A percentile compares a stretch with the other conserved stretches of the same genome.
These are phyloP conservation scores for Colaptes auratus DNA, from an alignment of 2,113 vertebrate genomes.

Conservation along the genomic window DNA sequence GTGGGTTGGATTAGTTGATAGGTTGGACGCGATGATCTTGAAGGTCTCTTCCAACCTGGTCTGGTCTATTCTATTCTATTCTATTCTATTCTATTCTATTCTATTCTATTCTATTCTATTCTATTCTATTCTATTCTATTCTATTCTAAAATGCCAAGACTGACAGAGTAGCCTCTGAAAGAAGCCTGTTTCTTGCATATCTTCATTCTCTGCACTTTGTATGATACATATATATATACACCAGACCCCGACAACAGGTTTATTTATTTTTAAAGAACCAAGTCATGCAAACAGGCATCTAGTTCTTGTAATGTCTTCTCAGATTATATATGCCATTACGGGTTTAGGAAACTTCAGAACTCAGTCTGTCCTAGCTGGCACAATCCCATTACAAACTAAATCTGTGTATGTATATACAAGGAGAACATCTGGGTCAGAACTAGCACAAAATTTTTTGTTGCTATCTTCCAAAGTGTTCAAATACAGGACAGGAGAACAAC, in stretches of 20 bases:
- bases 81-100: no score
- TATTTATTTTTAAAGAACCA: not conserved
- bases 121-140: no score
- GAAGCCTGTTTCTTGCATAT: accelerated
- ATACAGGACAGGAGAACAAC: not conserved
- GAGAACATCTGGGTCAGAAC: not conserved
- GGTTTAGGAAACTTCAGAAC: not conserved
- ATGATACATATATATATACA: not conserved
- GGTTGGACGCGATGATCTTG: no score
- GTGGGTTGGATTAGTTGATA: no score
- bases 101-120: no score
- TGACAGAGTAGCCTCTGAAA: not conserved
- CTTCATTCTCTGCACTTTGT: not conserved
- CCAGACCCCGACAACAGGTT: not conserved
- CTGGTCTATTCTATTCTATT: no score
- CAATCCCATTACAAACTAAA: not conserved
- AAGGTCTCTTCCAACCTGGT: no score
- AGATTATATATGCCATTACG: not conserved
- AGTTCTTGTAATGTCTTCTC: not conserved
- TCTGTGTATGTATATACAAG: accelerated
- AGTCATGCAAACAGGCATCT: not conserved
- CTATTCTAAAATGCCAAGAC: not conserved
- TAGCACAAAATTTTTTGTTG: not conserved
- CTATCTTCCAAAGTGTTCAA: not conserved
- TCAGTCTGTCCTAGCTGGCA: not conserved